Base-by-base conservation (phyloP, 2,113 vertebrate species). In the Chascanopsetta lugubris region DNA sequence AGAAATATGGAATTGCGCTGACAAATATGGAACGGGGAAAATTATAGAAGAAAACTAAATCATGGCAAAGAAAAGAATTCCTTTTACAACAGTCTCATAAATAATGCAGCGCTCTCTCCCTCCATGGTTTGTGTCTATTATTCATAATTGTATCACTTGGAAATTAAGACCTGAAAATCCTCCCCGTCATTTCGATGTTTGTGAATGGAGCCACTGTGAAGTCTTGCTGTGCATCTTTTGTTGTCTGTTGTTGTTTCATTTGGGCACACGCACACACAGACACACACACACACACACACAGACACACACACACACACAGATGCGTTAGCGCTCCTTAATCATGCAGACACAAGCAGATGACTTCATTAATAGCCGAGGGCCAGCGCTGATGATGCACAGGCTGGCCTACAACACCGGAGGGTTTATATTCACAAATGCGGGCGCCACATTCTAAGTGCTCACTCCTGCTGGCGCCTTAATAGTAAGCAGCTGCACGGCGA, bases 1-100 rank as follows among this genome's bases (percentile, higher is more conserved):
- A 73, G 82, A 89, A 89, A 89, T 85, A 82, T 82, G 61, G 72
- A 87, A 89, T 82, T 78, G 80, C 70, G n/a, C 75, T 80, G 72
- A 81, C 72, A 77, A 80, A 79, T 80, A 80, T 68, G 51, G 81
- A 79, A 80, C 25, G 61, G 53, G 48, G 13, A 30, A 77, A 83
- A 56, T 74, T 69, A 84, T 61, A 59, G 68, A 85, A 77, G 65
- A 81, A 80, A 87, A 80, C 51, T 74, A 80, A 86, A 86, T 82
- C 36, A 77, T 49, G 74, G 40, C 54, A 77, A 80, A 62, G 21
- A 75, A 49, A 73, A 61, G 63, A 58, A 47, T 27, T 24, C 26
- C 40, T 50, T 53, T 67, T 66, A 53, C 54, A 67, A 56, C 70
- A 64, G 76, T 74, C 72, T 75, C 40, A 68, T 70, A 54, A 74